Base-by-base conservation (phyloP, 2,888 invertebrate species). In the Rugalucina vietnamica region DNA sequence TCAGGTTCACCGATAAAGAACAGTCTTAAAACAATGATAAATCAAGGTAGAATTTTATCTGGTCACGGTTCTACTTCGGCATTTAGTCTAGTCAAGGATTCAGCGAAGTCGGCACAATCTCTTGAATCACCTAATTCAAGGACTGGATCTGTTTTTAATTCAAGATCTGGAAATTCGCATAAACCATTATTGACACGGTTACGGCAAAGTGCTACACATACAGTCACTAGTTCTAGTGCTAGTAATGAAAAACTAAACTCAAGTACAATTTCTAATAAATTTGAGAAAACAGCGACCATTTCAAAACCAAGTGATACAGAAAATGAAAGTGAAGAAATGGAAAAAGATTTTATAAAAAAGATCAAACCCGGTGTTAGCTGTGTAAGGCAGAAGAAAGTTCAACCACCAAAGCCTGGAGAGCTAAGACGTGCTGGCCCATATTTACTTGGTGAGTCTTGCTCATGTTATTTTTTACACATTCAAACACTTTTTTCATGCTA, bases 361-460 rank as follows among this genome's bases (percentile, higher is more conserved):
- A 37, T 29, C n/a, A 24, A 70, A 34, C 27, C 34, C n/a, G 32
- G 4, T 70, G 32, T 29, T 32, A 50, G 32, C 24, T 49, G 50
- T 12, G 72, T 50, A 43, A 50, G 69, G 39, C 50, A 65, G 27
- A 81, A 84, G 57, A 82, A 86, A 37, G 27, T 84, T 24, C 65
- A 76, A 36, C 87, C 87, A 24, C 89, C 89, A 32, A 77, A 77
- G 27, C 85, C 75, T 43, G 85, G 84, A 1, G 87, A 86, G n/a
- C 89, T 93, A 10, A 93, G 93, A 90, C 96, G 96, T 91, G 97
- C 97, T 86, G 97, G 97, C 0, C 96, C 97, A 54, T 97, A 96
- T 93, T 95, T 97, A 70, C 93, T 97, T 71, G 94, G 94, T 94
- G 89, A 85, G 82, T 75, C 8, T 50, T 34, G n/a, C n/a, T n/a